Evolutionary conservation across 2,113 vertebrate genomes (phyloP).

Genomic region (Catharus minimus): DNA sequence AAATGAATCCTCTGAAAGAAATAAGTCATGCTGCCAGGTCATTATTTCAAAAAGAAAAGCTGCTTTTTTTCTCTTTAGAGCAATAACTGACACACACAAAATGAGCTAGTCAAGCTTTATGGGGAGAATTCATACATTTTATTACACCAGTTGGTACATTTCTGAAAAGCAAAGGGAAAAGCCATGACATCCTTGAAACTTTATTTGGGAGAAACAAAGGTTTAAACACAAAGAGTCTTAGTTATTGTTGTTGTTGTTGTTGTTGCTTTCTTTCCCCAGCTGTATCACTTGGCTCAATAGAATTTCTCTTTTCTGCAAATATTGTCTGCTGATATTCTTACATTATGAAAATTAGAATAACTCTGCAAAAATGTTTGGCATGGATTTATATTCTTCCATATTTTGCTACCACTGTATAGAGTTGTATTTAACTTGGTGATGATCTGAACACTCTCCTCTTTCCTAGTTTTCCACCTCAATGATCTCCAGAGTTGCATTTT

Average conservation of each 20-base stretch:
- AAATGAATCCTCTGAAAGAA: conserved; percentile 5
- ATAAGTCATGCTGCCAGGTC: background rate
- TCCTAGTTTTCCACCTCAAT: background rate
- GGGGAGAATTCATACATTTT: background rate
- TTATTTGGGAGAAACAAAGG: background rate
- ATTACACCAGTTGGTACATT: background rate
- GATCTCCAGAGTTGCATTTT: background rate
- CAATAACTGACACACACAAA: background rate
- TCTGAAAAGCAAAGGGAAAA: conserved; percentile 11
- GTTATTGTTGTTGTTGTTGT: background rate
- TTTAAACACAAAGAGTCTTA: background rate
- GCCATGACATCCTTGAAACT: background rate
- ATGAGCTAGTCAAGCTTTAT: background rate
- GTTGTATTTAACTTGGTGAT: background rate
- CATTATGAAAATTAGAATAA: background rate
- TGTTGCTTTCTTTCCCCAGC: background rate
- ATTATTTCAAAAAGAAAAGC: background rate
- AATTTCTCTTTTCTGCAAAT: background rate
- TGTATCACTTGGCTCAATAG: background rate
- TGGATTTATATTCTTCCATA: background rate
- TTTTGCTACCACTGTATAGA: background rate
- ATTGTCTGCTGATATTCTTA: background rate
- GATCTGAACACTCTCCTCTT: background rate
- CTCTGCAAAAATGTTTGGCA: background rate
- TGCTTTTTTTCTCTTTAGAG: background rate